Evolutionary conservation across 2,888 invertebrate species (phyloP).

Genomic region (Acanthopleura granulata): DNA sequence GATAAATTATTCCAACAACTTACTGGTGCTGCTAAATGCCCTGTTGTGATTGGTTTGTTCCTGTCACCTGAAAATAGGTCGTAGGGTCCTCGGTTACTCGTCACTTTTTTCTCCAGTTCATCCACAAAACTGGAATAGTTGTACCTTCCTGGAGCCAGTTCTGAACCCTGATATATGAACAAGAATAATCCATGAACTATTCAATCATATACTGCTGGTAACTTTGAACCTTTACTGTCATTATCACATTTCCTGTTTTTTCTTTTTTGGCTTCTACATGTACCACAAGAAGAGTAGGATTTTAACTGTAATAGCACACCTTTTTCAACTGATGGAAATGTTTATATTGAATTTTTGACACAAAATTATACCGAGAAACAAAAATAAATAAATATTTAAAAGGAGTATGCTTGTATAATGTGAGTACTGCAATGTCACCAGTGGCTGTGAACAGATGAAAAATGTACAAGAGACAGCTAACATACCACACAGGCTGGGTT

Average conservation of each 20-base stretch:
- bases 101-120: constrained; percentile 56
- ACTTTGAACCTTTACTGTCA: background rate
- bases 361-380: too few relatives aligned
- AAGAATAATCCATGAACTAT: background rate
- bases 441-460: too few relatives aligned
- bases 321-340: too few relatives aligned
- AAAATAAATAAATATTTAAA: too few relatives aligned
- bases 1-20: constrained; percentile 31
- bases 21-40: constrained; percentile 65
- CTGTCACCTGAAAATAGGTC: constrained; percentile 67
- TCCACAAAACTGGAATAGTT: constrained; percentile 62
- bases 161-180: constrained; percentile 54
- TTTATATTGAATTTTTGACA: too few relatives aligned
- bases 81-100: constrained; percentile 65
- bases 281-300: too few relatives aligned
- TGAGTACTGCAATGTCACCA: too few relatives aligned
- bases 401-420: too few relatives aligned
- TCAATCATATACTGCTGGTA: constrained; percentile 13
- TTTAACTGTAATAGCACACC: too few relatives aligned
- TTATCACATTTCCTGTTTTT: too few relatives aligned
- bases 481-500: constrained; percentile 56
- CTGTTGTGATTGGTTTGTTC: constrained; percentile 65
- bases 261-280: too few relatives aligned
- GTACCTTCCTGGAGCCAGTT: constrained; percentile 66
- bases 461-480: background rate